Base-by-base conservation (phyloP, 2,888 invertebrate genomes). In the Scaptomyza caliginosa region DNA sequence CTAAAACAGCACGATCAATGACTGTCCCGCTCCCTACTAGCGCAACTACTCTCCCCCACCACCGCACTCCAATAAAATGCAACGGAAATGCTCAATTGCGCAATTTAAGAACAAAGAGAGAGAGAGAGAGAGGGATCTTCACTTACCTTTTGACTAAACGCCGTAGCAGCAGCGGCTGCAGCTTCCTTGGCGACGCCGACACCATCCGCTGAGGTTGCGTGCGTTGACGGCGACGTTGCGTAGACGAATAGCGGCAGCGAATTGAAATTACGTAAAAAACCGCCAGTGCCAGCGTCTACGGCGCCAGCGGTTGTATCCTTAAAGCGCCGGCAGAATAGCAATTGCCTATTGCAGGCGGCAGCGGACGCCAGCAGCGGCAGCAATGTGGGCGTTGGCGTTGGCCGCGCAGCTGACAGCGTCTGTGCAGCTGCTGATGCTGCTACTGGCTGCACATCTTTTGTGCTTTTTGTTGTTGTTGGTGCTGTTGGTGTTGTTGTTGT, bases 181-280 rank as follows among this genome's bases (percentile, higher is more conserved):
- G 87, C 88, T 52, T 88, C 89, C 40, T 60, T 76, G 56, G 89
- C 87, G 49, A 90, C 90, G 57, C 89, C 90, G 57, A 89, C 87
- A 50, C 89, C 89, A 72, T 90, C 89, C 17, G 89, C 89, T 5
- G 89, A 89, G 43, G 77, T 86, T 57, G 90, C 89, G 65, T 86
- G 89, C 56, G 89, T 86, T 11, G 88, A 88, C 36, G 89, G 76
- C n/a, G 89, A 90, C 26, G 89, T 90, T 16, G 89, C 89, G 50
- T 89, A 89, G 45, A 90, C 88, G 39, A 90, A 89, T 13, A 89
- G 67, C 39, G 89, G 89, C 69, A 89, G 64, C n/a, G 89, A 89
- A 51, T 79, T 89, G 38, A 89, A 89, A 55, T 89, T 89, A 64
- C 88, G 85, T 72, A 88, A 75, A 73, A 89, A 70, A 40, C 85